Evolutionary conservation across 2,113 vertebrate genomes (phyloP).

Genomic region (Mellivora capensis): DNA sequence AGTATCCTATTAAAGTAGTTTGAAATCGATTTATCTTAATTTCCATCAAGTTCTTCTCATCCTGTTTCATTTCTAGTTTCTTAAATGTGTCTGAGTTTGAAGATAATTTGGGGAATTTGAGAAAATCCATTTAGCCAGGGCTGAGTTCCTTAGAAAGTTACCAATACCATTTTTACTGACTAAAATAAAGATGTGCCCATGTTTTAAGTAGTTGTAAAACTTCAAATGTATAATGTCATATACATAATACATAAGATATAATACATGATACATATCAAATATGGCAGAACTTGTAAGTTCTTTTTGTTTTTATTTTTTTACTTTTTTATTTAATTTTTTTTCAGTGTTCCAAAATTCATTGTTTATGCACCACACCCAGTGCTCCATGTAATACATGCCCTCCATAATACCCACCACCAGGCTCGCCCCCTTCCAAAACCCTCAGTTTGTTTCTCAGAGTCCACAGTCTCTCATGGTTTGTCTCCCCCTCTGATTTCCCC

Average conservation of each 20-base stretch:
- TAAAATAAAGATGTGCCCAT: slow-evolving; percentile 8
- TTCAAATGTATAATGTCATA: not conserved
- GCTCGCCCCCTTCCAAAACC: too few relatives aligned
- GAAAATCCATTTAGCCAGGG: not conserved
- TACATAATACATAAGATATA: not conserved
- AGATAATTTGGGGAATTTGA: slow-evolving; percentile 9
- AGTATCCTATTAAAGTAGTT: not conserved
- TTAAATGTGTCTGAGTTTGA: not conserved
- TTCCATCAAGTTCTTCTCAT: not conserved
- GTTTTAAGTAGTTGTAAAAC: not conserved
- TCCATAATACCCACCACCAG: too few relatives aligned
- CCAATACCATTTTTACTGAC: slow-evolving; percentile 7
- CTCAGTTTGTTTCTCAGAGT: too few relatives aligned
- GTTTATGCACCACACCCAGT: too few relatives aligned
- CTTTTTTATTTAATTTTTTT: not conserved
- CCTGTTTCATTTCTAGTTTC: not conserved
- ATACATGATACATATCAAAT: not conserved
- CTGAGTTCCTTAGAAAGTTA: slow-evolving; percentile 7
- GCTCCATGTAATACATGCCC: too few relatives aligned
- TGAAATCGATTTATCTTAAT: slow-evolving; percentile 25
- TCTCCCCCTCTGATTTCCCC: too few relatives aligned
- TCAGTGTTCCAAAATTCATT: too few relatives aligned
- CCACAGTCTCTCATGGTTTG: too few relatives aligned
- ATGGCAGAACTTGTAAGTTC: not conserved
- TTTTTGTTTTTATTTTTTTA: not conserved